Percentiles rank a stretch among this genome's conserved stretches.
Evolutionary conservation across 2,113 vertebrate species (phyloP).

Genomic region (Strix uralensis): DNA sequence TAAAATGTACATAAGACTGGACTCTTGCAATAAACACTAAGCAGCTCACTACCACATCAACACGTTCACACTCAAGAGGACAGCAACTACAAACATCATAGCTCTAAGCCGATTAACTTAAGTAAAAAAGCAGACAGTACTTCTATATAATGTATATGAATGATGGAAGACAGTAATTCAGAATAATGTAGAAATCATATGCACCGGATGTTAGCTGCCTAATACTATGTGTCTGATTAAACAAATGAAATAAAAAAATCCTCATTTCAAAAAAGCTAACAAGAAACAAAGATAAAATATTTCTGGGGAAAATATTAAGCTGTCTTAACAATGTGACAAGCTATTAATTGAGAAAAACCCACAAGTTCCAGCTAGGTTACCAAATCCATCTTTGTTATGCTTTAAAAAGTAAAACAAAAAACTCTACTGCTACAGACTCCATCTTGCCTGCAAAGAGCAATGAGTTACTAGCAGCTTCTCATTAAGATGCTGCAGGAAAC

Average conservation of each 20-base stretch:
- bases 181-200: not conserved
- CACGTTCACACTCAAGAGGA: not conserved
- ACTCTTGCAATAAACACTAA: not conserved
- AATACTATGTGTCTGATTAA: not conserved
- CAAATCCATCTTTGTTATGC: not conserved
- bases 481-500: not conserved
- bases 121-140: not conserved
- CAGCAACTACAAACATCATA: not conserved
- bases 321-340: not conserved
- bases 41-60: not conserved
- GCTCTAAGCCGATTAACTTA: not conserved
- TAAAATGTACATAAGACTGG: not conserved
- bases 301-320: not conserved
- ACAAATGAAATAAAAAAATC: not conserved
- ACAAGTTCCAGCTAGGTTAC: not conserved
- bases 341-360: not conserved
- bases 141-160: not conserved
- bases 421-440: not conserved
- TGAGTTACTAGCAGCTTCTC: not conserved
- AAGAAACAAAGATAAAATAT: not conserved
- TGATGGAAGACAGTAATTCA: not conserved
- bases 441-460: not conserved
- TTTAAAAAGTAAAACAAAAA: not conserved
- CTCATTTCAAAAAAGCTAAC: not conserved
- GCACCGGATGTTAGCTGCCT: not conserved